phyloP scores from a whole-genome alignment of 2,888 invertebrate species.

The Therioaphis trifolii region DNA sequence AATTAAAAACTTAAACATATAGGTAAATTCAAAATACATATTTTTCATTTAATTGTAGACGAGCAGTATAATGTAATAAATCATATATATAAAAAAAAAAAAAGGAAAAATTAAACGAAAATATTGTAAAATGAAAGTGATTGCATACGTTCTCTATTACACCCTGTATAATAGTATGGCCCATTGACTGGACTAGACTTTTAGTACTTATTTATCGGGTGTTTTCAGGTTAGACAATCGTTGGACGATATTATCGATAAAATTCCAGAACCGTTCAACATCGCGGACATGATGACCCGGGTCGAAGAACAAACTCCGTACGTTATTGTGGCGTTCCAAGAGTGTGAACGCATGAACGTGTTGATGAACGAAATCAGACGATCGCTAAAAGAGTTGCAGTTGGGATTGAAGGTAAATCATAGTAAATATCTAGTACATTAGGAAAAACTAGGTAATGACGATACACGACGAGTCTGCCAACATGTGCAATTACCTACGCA shows the following conservation, averaged over 20 bases:
- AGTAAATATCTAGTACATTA: neutral
- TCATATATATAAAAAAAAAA: too few species aligned
- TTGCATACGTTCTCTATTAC: too few species aligned
- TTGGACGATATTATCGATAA: constrained; percentile 90
- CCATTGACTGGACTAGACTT: too few species aligned
- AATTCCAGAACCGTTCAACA: constrained; percentile 88
- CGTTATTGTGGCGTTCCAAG: constrained; percentile 91
- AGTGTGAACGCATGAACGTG: constrained; percentile 94
- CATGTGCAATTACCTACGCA: neutral
- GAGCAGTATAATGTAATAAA: too few species aligned
- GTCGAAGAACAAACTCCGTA: constrained; percentile 91
- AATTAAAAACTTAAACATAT: too few species aligned
- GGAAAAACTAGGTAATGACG: neutral
- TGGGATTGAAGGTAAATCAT: constrained; percentile 84
- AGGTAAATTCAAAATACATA: too few species aligned
- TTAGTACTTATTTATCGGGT: too few species aligned
- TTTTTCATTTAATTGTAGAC: too few species aligned
- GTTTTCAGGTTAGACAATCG: constrained; percentile 75
- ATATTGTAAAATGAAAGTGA: too few species aligned
- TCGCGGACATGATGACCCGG: constrained; percentile 85
- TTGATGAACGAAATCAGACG: constrained; percentile 84
- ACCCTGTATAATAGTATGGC: too few species aligned
- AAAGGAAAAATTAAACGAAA: too few species aligned
- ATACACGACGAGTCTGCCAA: too few species aligned
- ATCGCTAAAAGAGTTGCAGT: constrained; percentile 85